phyloP scores from a whole-genome alignment of 2,113 vertebrate species.

The Terrapene triunguis region DNA sequence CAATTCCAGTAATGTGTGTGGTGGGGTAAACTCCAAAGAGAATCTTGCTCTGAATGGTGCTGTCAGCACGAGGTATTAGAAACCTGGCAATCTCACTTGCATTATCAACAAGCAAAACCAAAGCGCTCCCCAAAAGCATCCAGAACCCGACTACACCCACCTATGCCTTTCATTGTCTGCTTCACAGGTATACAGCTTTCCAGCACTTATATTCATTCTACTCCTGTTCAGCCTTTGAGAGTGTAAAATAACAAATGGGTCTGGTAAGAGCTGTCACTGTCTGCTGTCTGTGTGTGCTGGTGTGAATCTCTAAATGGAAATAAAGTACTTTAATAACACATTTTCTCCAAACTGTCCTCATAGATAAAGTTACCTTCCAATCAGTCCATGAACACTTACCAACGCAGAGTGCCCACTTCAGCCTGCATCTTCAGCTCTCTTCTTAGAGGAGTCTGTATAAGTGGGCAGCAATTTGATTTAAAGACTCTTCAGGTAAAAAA shows the following conservation, averaged over 20 bases:
- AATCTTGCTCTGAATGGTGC: background rate
- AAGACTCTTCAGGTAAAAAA: conserved; percentile 30
- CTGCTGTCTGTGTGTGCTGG: conserved; percentile 74
- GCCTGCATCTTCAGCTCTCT: conserved; percentile 31
- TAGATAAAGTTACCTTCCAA: conserved; percentile 67
- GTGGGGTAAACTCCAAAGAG: background rate
- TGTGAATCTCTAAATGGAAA: conserved; percentile 76
- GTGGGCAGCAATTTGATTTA: conserved; percentile 41
- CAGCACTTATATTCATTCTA: conserved; percentile 69
- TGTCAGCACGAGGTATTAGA: background rate
- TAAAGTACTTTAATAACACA: conserved; percentile 78
- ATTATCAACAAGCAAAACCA: conserved; percentile 70
- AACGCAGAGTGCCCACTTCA: conserved; percentile 41
- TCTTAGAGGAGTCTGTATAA: conserved; percentile 3
- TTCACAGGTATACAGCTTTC: conserved; percentile 70
- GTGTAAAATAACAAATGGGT: conserved; percentile 76
- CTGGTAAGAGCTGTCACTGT: conserved; percentile 71
- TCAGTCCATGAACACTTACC: conserved; percentile 62
- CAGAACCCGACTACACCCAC: conserved; percentile 43
- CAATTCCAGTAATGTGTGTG: background rate
- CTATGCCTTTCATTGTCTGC: conserved; percentile 50
- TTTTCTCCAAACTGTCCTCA: conserved; percentile 67
- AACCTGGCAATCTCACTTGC: conserved; percentile 8
- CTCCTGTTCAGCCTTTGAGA: conserved; percentile 68
- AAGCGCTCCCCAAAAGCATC: conserved; percentile 62